Evolutionary conservation across 2,113 vertebrate genomes (phyloP).

Genomic region (Symphodus melops): DNA sequence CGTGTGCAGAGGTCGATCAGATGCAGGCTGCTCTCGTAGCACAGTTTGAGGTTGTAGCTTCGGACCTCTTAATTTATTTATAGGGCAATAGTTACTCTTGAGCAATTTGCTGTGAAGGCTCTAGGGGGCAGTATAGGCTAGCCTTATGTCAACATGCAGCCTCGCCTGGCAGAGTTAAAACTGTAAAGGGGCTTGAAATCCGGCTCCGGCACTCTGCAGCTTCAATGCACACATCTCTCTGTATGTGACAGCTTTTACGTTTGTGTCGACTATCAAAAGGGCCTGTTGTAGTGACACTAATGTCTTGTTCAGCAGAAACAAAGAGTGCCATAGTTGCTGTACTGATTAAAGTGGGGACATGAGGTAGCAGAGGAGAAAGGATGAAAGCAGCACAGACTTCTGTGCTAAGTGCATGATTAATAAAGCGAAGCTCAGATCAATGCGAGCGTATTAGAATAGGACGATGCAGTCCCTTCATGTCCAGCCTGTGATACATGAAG

Average conservation of each 20-base stretch:
- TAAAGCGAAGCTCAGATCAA: slow-evolving; percentile 64
- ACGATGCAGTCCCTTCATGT: slow-evolving; percentile 63
- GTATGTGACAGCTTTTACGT: slow-evolving; percentile 21
- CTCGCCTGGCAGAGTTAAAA: neutral
- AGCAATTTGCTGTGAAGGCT: slow-evolving; percentile 18
- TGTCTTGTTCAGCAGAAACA: slow-evolving; percentile 45
- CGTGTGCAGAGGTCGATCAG: no score
- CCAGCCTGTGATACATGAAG: slow-evolving; percentile 56
- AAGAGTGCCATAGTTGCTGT: slow-evolving; percentile 15
- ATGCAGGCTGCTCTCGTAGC: neutral
- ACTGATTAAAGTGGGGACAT: slow-evolving; percentile 62
- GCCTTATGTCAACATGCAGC: neutral
- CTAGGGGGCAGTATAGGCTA: slow-evolving; percentile 60
- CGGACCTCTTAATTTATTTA: no score
- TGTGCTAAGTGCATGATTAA: slow-evolving; percentile 68
- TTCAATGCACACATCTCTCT: slow-evolving; percentile 27
- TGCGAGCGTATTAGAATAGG: slow-evolving; percentile 44
- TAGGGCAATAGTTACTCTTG: neutral
- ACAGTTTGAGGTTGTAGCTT: neutral
- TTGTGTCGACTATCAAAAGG: slow-evolving; percentile 47
- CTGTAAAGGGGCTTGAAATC: slow-evolving; percentile 6
- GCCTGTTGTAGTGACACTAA: slow-evolving; percentile 5
- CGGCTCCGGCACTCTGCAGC: neutral
- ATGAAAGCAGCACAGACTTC: slow-evolving; percentile 68
- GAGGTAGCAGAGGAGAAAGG: slow-evolving; percentile 42